A percentile compares a stretch with the other conserved stretches of the same genome.
Conservation (phyloP, 2,113 vertebrate genomes). For the Psittacula cyanocephala region DNA sequence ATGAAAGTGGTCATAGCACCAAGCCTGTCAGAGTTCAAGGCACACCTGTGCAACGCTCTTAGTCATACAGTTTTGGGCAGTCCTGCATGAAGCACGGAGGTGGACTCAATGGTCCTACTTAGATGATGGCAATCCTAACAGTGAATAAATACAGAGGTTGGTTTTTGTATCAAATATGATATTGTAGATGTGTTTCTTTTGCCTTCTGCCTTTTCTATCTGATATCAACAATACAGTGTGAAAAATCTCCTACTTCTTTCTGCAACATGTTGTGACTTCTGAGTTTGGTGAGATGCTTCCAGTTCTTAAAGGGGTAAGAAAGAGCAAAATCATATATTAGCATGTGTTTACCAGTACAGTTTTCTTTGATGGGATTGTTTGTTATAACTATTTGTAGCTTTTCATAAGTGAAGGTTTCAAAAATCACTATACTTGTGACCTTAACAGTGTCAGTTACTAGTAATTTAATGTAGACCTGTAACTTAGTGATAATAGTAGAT, state of each 20-base stretch:
- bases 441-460: not conserved
- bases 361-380: not conserved
- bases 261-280: not conserved
- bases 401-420: not conserved
- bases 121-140: not conserved
- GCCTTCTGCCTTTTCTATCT: not conserved
- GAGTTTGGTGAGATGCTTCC: not conserved
- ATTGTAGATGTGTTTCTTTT: not conserved
- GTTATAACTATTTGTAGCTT: not conserved
- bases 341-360: not conserved
- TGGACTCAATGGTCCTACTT: not conserved
- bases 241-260: not conserved
- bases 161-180: not conserved
- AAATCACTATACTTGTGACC: not conserved
- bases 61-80: not conserved
- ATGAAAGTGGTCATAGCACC: not conserved
- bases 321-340: not conserved
- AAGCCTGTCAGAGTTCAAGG: not conserved
- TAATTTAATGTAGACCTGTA: not conserved
- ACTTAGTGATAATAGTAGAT: not conserved
- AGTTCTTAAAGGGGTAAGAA: not conserved
- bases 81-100: not conserved
- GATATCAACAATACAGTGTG: not conserved
- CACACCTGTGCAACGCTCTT: not conserved
- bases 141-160: not conserved